A percentile compares a stretch with the other conserved stretches of the same genome.
Evolutionary conservation across 2,797 vertebrate species (phyloP).

Genomic region (Hipposideros larvatus): DNA sequence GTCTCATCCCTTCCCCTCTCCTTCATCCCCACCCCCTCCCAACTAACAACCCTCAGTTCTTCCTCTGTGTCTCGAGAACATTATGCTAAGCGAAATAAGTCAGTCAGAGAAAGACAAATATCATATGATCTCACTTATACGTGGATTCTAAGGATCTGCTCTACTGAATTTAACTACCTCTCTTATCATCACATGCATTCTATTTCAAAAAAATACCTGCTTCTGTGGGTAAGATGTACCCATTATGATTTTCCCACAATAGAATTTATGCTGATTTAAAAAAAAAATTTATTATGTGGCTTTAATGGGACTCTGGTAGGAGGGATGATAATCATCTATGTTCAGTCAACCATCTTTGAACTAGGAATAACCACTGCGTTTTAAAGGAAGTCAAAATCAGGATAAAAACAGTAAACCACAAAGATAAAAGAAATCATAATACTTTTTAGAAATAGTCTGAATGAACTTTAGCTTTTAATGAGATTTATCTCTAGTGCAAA

Average conservation of each 20-base stretch:
- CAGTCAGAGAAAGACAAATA: no score
- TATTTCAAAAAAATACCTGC: neutral
- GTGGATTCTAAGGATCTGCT: no score
- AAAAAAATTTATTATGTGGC: neutral
- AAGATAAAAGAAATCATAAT: neutral
- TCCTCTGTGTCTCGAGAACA: no score
- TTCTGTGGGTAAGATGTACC: rapidly evolving
- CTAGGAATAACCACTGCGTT: neutral
- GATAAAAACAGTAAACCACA: neutral
- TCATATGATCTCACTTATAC: no score
- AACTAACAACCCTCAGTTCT: no score
- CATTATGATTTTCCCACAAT: neutral
- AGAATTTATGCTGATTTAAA: neutral
- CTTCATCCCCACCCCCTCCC: no score
- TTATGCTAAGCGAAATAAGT: no score
- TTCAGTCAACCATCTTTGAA: neutral
- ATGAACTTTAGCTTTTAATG: neutral
- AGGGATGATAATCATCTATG: neutral
- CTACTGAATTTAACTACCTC: neutral
- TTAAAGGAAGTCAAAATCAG: neutral
- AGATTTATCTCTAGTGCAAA: neutral
- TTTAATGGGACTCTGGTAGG: neutral
- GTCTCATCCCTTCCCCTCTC: no score
- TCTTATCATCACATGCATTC: neutral
- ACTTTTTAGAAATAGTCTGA: neutral